Evolutionary conservation across 1,140 invertebrate species (phyloP).

Genomic region (Homarus americanus): DNA sequence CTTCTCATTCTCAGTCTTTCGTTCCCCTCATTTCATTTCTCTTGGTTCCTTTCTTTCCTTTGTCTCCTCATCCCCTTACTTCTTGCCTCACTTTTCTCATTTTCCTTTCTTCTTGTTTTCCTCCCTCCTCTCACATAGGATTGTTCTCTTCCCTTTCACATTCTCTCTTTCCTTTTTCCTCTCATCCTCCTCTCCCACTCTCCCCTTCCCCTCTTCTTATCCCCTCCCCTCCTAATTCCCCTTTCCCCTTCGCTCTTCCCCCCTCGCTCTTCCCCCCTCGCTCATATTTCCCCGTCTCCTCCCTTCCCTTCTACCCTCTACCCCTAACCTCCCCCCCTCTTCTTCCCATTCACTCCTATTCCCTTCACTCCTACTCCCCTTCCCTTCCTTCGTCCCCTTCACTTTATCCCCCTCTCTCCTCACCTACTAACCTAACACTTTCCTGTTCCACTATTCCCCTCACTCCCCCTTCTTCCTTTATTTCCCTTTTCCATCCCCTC

Average conservation of each 20-base stretch:
- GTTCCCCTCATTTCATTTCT: too few species aligned
- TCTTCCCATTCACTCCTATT: background rate
- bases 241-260: background rate
- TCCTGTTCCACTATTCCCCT: background rate
- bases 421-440: background rate
- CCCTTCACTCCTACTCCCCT: background rate
- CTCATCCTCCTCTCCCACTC: too few species aligned
- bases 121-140: too few species aligned
- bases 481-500: too few species aligned
- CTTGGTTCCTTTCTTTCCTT: too few species aligned
- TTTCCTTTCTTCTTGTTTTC: background rate
- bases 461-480: background rate
- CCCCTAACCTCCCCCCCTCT: background rate
- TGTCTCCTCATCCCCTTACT: background rate
- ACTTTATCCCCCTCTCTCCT: background rate
- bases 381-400: background rate
- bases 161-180: too few species aligned
- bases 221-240: background rate
- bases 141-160: too few species aligned
- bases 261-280: background rate
- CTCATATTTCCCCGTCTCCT: background rate
- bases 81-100: background rate
- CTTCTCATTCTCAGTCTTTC: too few species aligned
- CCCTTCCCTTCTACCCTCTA: background rate
- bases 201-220: background rate